These are phyloP conservation scores for Bubo blakistoni DNA, from an alignment of 2,113 vertebrate species.

Conservation along the genomic window DNA sequence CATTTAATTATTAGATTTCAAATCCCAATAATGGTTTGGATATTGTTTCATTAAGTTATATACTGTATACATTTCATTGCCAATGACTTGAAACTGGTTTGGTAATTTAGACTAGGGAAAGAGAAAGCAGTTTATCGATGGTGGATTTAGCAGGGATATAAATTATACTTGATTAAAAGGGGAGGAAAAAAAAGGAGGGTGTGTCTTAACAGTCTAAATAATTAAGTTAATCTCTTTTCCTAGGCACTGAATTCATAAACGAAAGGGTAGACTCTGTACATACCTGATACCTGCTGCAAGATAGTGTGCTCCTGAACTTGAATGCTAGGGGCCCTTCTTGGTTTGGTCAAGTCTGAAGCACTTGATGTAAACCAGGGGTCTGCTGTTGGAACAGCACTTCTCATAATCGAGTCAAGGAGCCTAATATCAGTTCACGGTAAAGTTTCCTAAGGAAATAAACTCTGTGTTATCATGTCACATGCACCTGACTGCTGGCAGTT, in stretches of 20 bases:
- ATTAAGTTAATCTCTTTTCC: background rate
- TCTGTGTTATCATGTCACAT: background rate
- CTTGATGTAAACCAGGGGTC: background rate
- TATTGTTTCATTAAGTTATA: background rate
- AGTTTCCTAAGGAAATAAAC: background rate
- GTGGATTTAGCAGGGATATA: background rate
- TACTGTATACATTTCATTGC: background rate
- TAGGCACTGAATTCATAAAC: background rate
- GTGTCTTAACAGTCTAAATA: background rate
- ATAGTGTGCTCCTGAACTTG: background rate
- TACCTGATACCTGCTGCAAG: background rate
- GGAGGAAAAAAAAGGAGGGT: background rate
- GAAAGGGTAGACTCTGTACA: background rate
- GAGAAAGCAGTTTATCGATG: background rate
- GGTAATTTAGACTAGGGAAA: background rate
- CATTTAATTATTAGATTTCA: constrained; percentile 51
- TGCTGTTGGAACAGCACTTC: background rate
- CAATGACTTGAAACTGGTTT: background rate
- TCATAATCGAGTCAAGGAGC: background rate
- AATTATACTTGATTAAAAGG: background rate
- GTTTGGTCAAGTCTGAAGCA: background rate
- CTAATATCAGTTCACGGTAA: background rate
- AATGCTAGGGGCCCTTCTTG: background rate
- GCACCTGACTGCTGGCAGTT: background rate
- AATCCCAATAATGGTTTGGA: constrained; percentile 1